Evolutionary conservation across 2,113 vertebrate species (phyloP).

Genomic region (Antechinus flavipes): DNA sequence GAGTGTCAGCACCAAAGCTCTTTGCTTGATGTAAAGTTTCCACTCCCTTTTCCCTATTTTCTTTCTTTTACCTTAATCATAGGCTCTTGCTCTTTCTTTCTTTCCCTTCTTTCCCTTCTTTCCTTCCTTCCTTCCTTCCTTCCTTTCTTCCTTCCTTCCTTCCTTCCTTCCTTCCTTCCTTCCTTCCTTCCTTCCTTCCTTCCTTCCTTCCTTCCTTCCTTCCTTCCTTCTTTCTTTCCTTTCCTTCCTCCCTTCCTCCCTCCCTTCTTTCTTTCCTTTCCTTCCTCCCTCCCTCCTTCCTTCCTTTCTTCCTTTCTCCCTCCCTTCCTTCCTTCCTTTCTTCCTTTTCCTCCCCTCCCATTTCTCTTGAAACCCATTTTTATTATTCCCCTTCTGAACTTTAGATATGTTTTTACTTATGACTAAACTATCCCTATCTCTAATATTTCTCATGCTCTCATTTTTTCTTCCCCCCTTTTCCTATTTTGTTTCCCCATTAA

Average conservation of each 20-base stretch:
- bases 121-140: not conserved
- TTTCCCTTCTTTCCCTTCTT: not conserved
- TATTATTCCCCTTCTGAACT: not conserved
- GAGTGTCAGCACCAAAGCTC: not conserved
- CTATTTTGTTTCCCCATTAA: not conserved
- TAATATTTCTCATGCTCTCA: not conserved
- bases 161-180: not conserved
- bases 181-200: not conserved
- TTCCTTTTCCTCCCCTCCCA: not conserved
- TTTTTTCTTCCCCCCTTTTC: not conserved
- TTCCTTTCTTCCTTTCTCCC: no score
- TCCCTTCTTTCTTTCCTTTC: not conserved
- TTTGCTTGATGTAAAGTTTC: not conserved
- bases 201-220: not conserved
- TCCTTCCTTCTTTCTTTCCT: not conserved
- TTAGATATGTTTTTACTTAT: not conserved
- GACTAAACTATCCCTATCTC: not conserved
- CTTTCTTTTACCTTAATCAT: not conserved
- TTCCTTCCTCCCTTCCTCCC: no score
- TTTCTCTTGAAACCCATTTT: not conserved
- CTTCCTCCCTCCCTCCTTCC: not conserved
- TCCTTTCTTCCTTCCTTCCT: no score
- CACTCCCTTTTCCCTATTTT: not conserved
- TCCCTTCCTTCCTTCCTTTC: not conserved
- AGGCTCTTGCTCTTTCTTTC: not conserved